Conservation (phyloP, 37 sponge, comb jelly and placozoan genomes). For the Aplysina aerophoba region DNA sequence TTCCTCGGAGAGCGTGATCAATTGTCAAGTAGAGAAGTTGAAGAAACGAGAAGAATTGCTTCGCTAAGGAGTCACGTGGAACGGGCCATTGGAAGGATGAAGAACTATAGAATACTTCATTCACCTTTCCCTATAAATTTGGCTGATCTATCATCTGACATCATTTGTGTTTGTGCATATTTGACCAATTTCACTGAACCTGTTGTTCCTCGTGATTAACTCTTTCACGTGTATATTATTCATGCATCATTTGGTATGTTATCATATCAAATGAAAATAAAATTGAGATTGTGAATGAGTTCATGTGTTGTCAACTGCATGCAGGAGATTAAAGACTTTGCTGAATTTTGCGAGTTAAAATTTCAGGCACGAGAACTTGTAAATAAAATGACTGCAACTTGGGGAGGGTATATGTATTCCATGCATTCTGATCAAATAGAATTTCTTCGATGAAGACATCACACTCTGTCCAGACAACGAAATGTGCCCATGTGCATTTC, state of each 20-base stretch:
- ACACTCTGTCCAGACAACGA: conserved; percentile 17
- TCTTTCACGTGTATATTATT: too few relatives aligned
- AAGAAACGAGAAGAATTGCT: conserved; percentile 34
- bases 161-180: conserved; percentile 28
- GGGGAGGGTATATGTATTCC: background rate
- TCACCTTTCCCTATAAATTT: background rate
- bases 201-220: conserved; percentile 22
- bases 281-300: too few relatives aligned
- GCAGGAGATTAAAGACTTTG: background rate
- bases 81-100: conserved; percentile 36
- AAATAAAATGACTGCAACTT: conserved; percentile 1
- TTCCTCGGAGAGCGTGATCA: too few relatives aligned
- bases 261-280: too few relatives aligned
- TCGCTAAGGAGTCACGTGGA: conserved; percentile 38
- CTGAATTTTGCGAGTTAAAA: background rate
- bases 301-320: background rate
- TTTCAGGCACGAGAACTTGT: background rate
- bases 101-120: conserved; percentile 27
- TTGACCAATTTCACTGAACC: conserved; percentile 27
- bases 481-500: background rate
- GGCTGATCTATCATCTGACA: conserved; percentile 8
- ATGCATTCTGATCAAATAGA: background rate
- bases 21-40: conserved; percentile 11
- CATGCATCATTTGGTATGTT: background rate
- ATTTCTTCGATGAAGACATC: conserved; percentile 8